Evolutionary conservation across 1,140 invertebrate species (phyloP).

Genomic region (Drosophila dunni): DNA sequence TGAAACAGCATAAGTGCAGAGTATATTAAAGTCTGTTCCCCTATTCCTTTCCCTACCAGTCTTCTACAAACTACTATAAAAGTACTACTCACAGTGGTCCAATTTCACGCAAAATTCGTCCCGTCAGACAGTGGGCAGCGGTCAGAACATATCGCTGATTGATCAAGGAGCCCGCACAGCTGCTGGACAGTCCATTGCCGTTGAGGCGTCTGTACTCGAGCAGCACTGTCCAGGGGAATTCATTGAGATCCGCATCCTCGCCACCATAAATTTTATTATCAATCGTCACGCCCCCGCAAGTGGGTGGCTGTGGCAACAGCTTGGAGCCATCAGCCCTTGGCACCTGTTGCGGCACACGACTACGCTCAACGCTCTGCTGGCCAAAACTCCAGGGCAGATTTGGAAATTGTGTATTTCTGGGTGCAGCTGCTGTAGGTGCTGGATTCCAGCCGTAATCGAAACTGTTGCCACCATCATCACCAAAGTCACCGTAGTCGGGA

Average conservation of each 20-base stretch:
- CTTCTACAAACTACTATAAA: too few species aligned
- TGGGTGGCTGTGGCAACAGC: constrained; percentile 64
- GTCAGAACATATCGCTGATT: constrained; percentile 88
- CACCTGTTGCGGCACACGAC: neutral
- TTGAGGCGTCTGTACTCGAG: constrained; percentile 85
- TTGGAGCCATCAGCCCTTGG: constrained; percentile 47
- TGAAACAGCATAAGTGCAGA: too few species aligned
- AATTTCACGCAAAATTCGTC: constrained; percentile 84
- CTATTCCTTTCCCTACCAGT: too few species aligned
- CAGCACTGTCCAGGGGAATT: constrained; percentile 88
- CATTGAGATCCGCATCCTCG: constrained; percentile 84
- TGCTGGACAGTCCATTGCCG: constrained; percentile 60
- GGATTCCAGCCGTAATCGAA: constrained; percentile 37
- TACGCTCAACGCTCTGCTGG: constrained; percentile 12
- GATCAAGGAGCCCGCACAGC: constrained; percentile 87
- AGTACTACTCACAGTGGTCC: constrained; percentile 85
- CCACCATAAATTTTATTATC: constrained; percentile 79
- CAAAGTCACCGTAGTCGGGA: constrained; percentile 49
- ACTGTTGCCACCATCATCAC: constrained; percentile 8
- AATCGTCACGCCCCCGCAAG: constrained; percentile 75
- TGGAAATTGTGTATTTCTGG: constrained; percentile 38
- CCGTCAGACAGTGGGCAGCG: constrained; percentile 88
- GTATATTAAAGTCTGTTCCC: too few species aligned
- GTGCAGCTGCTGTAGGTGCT: constrained; percentile 22
- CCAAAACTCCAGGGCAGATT: constrained; percentile 62